Conservation (phyloP, 1,140 invertebrate genomes). For the Plectrocnemia conspersa region DNA sequence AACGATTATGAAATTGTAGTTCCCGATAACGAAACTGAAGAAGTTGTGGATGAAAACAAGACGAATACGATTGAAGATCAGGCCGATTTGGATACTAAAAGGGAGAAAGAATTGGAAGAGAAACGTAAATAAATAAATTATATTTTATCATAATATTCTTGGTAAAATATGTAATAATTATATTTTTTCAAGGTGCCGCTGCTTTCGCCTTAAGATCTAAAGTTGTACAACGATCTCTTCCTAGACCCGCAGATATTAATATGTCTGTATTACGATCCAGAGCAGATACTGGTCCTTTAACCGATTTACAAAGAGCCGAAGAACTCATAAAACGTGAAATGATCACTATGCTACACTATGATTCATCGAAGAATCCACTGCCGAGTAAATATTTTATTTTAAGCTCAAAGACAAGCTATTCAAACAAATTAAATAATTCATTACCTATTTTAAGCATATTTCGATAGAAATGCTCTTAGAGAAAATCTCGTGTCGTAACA, state of each 20-base stretch:
- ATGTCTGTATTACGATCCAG: slow-evolving; percentile 70
- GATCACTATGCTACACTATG: slow-evolving; percentile 91
- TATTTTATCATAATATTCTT: background rate
- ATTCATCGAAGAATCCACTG: slow-evolving; percentile 68
- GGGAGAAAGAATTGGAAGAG: slow-evolving; percentile 58
- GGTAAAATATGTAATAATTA: background rate
- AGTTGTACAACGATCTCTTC: slow-evolving; percentile 84
- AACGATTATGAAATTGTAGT: slow-evolving; percentile 99
- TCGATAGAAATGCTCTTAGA: no score
- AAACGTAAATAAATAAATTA: slow-evolving; percentile 47
- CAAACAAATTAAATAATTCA: no score
- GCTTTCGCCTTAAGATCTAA: slow-evolving; percentile 80
- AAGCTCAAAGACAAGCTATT: background rate
- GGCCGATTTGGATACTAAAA: slow-evolving; percentile 78
- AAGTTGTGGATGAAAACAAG: slow-evolving; percentile 47
- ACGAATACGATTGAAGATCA: slow-evolving; percentile 71
- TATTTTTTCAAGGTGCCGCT: slow-evolving; percentile 38
- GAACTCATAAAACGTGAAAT: slow-evolving; percentile 97
- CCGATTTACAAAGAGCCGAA: slow-evolving; percentile 91
- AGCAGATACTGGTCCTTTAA: slow-evolving; percentile 67
- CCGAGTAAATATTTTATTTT: slow-evolving; percentile 33
- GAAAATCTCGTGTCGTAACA: no score
- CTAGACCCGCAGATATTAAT: slow-evolving; percentile 84
- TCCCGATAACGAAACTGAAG: slow-evolving; percentile 74
- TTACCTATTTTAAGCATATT: no score